Base-by-base conservation (phyloP, 2,797 vertebrate species). In the Distichodus sexfasciatus region DNA sequence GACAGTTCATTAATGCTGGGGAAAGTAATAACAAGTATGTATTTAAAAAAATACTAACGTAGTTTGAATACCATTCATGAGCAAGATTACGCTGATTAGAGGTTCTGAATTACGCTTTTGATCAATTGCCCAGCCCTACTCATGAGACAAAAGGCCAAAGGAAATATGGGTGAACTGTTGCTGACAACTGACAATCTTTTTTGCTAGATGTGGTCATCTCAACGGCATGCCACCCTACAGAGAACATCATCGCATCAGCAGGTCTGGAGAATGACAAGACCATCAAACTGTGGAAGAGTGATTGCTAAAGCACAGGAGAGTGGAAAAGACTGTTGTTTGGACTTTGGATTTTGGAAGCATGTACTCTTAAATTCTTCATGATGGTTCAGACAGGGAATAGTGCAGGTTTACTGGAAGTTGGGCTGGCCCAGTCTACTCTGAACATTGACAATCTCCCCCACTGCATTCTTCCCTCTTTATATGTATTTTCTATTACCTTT, bases 201-300 rank as follows among this genome's bases (percentile, higher is more conserved):
- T 4, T 21, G 38, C 21, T 84, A 98, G 95, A 98, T 54, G 96
- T 98, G 1, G 94, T 98, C 76, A 97, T 98, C 78, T 96, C 94
- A 0, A 98, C 96, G 1, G 95, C 96, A 46, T 98, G 96, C 81
- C 96, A 97, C 87, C 96, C 95, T 0, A 98, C 97, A 79, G 96
- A 99, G 83, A 99, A 98, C 91, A 98, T 99, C 90, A 95, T 99
- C 0, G 95, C 96, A 0, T 98, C 95, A 0, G 96, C 95, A 0
- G 95, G 95, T 3, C 86, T 98, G 88, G 95, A 99, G 89, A 99
- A 98, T 0, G 96, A 99, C 94, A 98, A 99, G 87, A 98, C 95
- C 80, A 98, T 98, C 88, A 98, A 98, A 85, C 91, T 97, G 84
- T 97, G 95, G 95, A 97, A 91, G 89, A 99, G 96, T 72, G 95